A percentile compares a stretch with the other conserved stretches of the same genome.
Conservation (phyloP, 2,797 vertebrate genomes). For the Oreonectes daqikongensis region DNA sequence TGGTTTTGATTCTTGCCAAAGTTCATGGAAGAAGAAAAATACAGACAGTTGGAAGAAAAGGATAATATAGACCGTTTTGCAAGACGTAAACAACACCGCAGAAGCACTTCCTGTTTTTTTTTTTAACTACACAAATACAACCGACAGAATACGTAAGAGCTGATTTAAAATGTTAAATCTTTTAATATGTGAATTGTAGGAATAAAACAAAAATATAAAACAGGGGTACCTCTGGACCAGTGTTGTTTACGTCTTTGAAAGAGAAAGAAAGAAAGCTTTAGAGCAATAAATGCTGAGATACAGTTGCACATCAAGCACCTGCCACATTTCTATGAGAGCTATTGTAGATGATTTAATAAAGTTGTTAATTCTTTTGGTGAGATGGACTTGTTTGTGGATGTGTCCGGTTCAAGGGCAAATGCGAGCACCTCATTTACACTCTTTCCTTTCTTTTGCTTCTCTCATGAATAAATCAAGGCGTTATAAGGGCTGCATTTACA, state of each 20-base stretch:
- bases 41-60: too few relatives aligned
- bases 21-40: neutral
- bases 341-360: slow-evolving; percentile 72
- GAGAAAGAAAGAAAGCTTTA: neutral
- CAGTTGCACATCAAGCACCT: slow-evolving; percentile 38
- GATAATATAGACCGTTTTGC: neutral
- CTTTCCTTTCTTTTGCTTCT: slow-evolving; percentile 65
- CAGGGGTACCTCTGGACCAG: too few relatives aligned
- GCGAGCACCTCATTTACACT: slow-evolving; percentile 67
- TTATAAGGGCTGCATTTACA: slow-evolving; percentile 72
- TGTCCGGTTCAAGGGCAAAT: slow-evolving; percentile 70
- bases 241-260: too few relatives aligned
- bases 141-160: too few relatives aligned
- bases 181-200: too few relatives aligned
- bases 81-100: too few relatives aligned
- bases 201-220: too few relatives aligned
- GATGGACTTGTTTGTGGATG: slow-evolving; percentile 69
- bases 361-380: slow-evolving; percentile 70
- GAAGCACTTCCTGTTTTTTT: too few relatives aligned
- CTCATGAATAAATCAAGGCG: slow-evolving; percentile 74
- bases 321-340: slow-evolving; percentile 38
- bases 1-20: neutral
- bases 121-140: too few relatives aligned
- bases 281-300: slow-evolving; percentile 41
- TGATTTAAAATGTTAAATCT: too few relatives aligned